Conservation (phyloP, 2,888 invertebrate genomes). For the Tipula confusa region DNA sequence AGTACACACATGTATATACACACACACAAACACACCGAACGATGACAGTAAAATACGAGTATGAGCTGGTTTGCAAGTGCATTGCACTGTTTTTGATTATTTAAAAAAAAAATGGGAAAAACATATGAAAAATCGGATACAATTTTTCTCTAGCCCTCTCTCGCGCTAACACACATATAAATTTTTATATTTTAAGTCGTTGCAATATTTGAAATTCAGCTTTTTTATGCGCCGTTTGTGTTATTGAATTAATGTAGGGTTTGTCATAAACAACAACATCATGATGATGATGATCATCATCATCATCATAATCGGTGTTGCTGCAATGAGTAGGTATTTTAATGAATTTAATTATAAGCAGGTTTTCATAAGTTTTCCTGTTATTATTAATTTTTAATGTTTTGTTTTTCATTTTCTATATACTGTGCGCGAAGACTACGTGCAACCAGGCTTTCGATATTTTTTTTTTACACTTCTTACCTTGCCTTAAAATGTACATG, state of each 20-base stretch:
- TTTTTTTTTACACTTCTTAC: not conserved
- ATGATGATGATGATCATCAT: too few relatives aligned
- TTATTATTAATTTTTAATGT: not conserved
- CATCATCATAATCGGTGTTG: not conserved
- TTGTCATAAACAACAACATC: not conserved
- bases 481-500: not conserved
- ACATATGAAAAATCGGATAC: not conserved
- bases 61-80: not conserved
- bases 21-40: not conserved
- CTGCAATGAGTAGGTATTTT: not conserved
- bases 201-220: not conserved
- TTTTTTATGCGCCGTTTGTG: not conserved
- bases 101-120: not conserved
- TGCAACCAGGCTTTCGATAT: not conserved
- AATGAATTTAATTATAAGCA: conserved; percentile 20
- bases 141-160: not conserved
- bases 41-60: not conserved
- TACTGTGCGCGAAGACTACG: not conserved
- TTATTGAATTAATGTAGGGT: not conserved
- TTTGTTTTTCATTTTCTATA: not conserved
- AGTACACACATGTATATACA: not conserved
- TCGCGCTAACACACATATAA: not conserved
- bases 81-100: not conserved
- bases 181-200: not conserved
- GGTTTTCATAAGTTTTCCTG: not conserved